Evolutionary conservation across 2,113 vertebrate genomes (phyloP).

Genomic region (Gobiocypris rarus): DNA sequence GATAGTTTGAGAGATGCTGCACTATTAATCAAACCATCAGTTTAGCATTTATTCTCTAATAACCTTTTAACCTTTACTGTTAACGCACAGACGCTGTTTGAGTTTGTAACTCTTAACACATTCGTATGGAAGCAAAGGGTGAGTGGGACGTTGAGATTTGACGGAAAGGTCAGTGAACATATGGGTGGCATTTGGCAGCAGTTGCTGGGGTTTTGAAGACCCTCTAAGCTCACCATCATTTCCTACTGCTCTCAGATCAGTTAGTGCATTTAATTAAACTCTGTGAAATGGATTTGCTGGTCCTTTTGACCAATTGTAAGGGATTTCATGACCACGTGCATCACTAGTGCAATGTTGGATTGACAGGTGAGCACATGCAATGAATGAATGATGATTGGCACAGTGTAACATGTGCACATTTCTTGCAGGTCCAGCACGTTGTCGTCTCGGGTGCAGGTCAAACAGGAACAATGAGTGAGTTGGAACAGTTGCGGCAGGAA

Average conservation of each 20-base stretch:
- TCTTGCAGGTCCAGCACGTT: slow-evolving; percentile 69
- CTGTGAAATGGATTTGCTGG: background rate
- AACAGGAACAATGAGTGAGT: slow-evolving; percentile 89
- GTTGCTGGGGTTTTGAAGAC: background rate
- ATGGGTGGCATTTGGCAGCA: slow-evolving; percentile 18
- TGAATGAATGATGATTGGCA: background rate
- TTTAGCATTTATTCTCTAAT: background rate
- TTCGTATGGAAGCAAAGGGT: background rate
- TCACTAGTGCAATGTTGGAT: background rate
- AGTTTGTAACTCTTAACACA: slow-evolving; percentile 1
- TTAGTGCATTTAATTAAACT: background rate
- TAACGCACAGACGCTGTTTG: background rate
- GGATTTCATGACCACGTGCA: background rate
- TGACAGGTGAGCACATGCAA: background rate
- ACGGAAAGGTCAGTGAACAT: slow-evolving; percentile 16
- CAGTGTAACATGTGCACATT: background rate
- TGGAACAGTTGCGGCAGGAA: slow-evolving; percentile 97
- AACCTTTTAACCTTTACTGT: background rate
- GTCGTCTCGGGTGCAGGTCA: slow-evolving; percentile 40
- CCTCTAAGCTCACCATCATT: background rate
- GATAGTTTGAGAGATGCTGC: background rate
- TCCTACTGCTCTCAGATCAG: slow-evolving; percentile 23
- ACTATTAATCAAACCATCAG: background rate
- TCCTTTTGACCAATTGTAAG: background rate
- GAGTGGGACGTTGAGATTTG: background rate